Evolutionary conservation across 2,113 vertebrate species (phyloP), one percentile per base, ranked within the genome.

Genomic region (Erinaceus europaeus): DNA sequence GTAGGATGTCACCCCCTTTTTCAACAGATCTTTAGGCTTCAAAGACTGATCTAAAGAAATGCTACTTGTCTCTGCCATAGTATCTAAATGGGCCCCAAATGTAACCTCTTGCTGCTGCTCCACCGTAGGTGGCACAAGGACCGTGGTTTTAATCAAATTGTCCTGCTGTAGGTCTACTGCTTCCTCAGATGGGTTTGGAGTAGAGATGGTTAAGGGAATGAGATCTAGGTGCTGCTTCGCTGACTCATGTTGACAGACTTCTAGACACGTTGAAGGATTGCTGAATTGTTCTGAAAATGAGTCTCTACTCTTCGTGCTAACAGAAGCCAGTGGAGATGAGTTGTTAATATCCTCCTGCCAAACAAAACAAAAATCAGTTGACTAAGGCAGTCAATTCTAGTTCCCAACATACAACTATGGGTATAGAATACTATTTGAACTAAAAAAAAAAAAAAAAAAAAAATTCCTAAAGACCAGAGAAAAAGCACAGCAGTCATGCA

Each of bases 281-380:
- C 25, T 50, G 42, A 59, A 64, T 21, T 73, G 78, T 85, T 89
- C 90, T 78, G 92, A 90, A 76, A 79, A 32, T 11, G 55, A 89
- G 17, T 87, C 89, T 68, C 68, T 73, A 52, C 52, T 80, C 67
- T 72, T 82, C 61, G 67, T 53, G 75, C 50, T 92, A 38, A 68
- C 21, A 87, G 75, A 90, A 81, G 46, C 69, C 48, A 68, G 20
- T 27, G 48, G 38, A 77, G 93, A 72, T 36, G 48, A 75, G 4
- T 1, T 78, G 40, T 42, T 68, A 64, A 14, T 65, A 40, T 9
- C 59, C 91, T 93, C 93, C 93, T 93, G 90, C 44, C 88, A 91
- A 86, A 89, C 50, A 36, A 86, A 92, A 90, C 34, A 93, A 68
- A 94, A 86, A 32, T 27, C n/a, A 84, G 34, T 78, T 85, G 71